phyloP scores from a whole-genome alignment of 1,140 invertebrate species.

The Caenorhabditis briggsae region DNA sequence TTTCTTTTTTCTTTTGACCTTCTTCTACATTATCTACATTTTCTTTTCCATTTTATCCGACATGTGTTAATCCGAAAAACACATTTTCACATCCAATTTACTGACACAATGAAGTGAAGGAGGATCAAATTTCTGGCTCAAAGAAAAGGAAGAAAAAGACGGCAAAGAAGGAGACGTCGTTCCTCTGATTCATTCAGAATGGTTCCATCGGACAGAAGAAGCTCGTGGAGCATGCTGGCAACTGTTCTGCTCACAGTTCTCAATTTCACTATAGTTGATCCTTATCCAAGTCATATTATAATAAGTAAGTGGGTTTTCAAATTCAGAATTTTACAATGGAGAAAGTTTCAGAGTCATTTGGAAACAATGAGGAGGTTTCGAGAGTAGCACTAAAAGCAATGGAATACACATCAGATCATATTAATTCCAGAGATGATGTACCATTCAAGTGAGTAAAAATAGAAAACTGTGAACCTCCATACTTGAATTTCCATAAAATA shows the following conservation, averaged over 20 bases:
- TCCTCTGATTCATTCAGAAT: conserved; percentile 14
- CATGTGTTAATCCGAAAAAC: conserved; percentile 30
- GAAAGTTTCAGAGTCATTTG: conserved; percentile 57
- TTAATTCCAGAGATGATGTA: conserved; percentile 60
- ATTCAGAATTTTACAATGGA: background rate
- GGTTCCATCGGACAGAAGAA: background rate
- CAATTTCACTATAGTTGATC: conserved; percentile 11
- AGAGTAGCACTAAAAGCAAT: conserved; percentile 48
- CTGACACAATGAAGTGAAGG: conserved; percentile 25
- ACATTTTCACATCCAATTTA: conserved; percentile 6
- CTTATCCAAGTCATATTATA: conserved; percentile 46
- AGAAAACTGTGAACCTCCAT: too few species aligned
- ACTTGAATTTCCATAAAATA: too few species aligned
- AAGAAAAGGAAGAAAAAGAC: background rate
- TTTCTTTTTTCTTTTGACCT: background rate
- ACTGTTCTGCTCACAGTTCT: conserved; percentile 4
- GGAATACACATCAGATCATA: conserved; percentile 57
- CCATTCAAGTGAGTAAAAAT: conserved; percentile 48
- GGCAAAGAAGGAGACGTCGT: background rate
- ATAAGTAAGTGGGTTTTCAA: conserved; percentile 2
- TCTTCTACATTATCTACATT: background rate
- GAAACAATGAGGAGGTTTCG: conserved; percentile 41
- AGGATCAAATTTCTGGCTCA: conserved; percentile 11
- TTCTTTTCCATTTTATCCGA: background rate
- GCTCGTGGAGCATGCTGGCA: conserved; percentile 1